Percentiles rank a stretch among this genome's conserved stretches.
phyloP scores from a whole-genome alignment of 1,140 invertebrate genomes.

The Drosophila equinoxialis region DNA sequence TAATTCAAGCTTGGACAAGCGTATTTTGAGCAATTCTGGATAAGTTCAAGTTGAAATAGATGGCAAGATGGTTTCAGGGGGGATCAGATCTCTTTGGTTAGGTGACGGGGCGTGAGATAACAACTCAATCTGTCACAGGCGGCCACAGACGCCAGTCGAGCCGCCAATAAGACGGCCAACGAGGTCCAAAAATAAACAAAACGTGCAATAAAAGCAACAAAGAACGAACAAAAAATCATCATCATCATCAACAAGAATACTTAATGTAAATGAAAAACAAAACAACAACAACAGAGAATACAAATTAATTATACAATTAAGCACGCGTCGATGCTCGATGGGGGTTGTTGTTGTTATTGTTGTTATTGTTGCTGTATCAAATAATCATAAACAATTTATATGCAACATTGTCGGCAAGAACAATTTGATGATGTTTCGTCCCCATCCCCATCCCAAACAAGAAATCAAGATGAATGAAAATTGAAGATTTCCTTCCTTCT shows the following conservation, averaged over 20 bases:
- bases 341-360: conserved; percentile 4
- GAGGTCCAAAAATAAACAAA: conserved; percentile 65
- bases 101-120: conserved; percentile 22
- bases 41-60: neutral
- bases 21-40: neutral
- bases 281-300: conserved; percentile 41
- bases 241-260: neutral
- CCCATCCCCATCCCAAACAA: neutral
- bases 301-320: conserved; percentile 78
- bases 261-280: conserved; percentile 3
- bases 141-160: conserved; percentile 1
- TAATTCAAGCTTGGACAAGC: conserved; percentile 4
- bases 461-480: conserved; percentile 24
- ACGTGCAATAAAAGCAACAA: conserved; percentile 60
- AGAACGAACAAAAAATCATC: conserved; percentile 6
- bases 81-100: too few relatives aligned
- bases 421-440: conserved; percentile 25
- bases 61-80: too few relatives aligned
- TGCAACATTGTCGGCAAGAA: conserved; percentile 44
- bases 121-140: conserved; percentile 38
- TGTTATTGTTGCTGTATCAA: conserved; percentile 16
- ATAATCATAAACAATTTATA: conserved; percentile 58
- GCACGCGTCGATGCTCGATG: conserved; percentile 55
- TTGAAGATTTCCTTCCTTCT: conserved; percentile 61
- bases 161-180: conserved; percentile 4